Percentiles rank a stretch among this genome's conserved stretches.
Conservation (phyloP, 92 coral and sea anemone genomes). For the Galaxea fascicularis region DNA sequence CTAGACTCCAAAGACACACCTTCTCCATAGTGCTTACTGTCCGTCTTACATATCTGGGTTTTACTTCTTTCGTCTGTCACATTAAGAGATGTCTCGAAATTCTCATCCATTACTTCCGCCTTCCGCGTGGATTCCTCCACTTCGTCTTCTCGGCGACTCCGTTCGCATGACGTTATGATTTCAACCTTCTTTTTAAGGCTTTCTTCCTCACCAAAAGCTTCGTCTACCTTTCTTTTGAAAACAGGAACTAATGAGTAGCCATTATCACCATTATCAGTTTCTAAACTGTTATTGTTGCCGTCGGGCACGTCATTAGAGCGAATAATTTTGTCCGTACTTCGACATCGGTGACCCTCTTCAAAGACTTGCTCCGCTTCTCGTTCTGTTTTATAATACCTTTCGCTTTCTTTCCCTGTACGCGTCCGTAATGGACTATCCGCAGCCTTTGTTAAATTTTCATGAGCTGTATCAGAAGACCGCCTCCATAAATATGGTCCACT, state of each 20-base stretch:
- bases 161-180: neutral
- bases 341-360: neutral
- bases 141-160: neutral
- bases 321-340: neutral
- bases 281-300: neutral
- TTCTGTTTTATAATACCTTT: neutral
- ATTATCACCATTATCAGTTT: neutral
- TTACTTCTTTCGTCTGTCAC: no score
- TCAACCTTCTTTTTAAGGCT: neutral
- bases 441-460: neutral
- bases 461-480: neutral
- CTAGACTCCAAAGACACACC: neutral
- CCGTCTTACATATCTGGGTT: neutral
- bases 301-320: no score
- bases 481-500: neutral
- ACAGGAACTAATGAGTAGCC: neutral
- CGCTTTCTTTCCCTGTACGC: neutral
- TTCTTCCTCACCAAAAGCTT: neutral
- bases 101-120: neutral
- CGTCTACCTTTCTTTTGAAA: neutral
- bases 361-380: neutral
- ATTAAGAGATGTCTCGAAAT: no score
- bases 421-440: neutral
- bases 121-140: neutral
- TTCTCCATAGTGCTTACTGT: neutral